Evolutionary conservation across 2,113 vertebrate species (phyloP).

Genomic region (Fregata magnificens): DNA sequence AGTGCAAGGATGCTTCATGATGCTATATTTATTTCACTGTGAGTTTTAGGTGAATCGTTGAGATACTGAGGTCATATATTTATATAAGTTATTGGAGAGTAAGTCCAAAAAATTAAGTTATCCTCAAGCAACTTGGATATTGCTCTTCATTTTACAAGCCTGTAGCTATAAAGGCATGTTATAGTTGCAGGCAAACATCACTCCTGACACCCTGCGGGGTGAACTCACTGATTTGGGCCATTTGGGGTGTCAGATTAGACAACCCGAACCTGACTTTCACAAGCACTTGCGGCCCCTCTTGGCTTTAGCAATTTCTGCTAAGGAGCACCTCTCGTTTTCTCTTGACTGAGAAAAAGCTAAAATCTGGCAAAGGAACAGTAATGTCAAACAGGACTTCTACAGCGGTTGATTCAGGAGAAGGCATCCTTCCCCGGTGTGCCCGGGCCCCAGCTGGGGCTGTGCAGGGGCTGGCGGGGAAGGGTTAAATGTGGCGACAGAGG

Average conservation of each 20-base stretch:
- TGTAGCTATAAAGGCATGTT: not conserved
- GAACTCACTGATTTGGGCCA: not conserved
- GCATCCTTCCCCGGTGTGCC: rapidly evolving
- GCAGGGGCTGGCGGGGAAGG: not conserved
- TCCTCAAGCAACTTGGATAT: not conserved
- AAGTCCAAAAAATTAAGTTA: not conserved
- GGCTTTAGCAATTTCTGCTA: not conserved
- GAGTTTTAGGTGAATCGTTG: not conserved
- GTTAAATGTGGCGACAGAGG: not conserved
- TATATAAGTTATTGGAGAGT: not conserved
- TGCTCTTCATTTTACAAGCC: not conserved
- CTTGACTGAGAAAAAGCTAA: not conserved
- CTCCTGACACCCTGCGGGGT: not conserved
- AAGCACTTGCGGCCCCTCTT: not conserved
- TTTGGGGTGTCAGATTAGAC: not conserved
- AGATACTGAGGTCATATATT: not conserved
- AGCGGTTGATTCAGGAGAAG: rapidly evolving
- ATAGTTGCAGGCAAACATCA: not conserved
- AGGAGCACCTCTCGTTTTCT: not conserved
- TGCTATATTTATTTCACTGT: not conserved
- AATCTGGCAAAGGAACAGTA: not conserved
- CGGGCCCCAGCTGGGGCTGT: rapidly evolving
- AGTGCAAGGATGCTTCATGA: not conserved
- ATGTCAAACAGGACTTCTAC: not conserved
- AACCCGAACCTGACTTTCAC: not conserved